phyloP scores from a whole-genome alignment of 2,113 vertebrate genomes.

The Aramus guarauna region DNA sequence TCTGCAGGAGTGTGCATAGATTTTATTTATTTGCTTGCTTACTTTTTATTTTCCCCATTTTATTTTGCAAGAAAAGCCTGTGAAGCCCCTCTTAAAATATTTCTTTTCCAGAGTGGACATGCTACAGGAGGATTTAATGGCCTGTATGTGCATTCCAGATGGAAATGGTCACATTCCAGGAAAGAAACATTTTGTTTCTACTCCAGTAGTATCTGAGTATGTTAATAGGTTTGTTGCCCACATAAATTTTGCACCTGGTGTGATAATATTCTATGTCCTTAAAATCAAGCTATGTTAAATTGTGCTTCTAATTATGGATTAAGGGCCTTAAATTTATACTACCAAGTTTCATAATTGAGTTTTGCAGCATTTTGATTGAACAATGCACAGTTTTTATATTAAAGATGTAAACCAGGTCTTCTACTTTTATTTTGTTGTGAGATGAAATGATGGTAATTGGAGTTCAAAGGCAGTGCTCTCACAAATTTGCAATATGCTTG shows the following conservation, averaged over 20 bases:
- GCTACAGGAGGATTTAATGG: neutral
- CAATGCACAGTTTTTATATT: neutral
- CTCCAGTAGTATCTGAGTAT: neutral
- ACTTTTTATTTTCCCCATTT: neutral
- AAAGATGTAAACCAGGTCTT: neutral
- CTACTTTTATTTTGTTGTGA: neutral
- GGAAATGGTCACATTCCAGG: neutral
- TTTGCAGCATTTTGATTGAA: neutral
- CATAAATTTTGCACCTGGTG: neutral
- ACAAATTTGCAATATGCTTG: neutral
- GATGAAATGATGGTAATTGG: neutral
- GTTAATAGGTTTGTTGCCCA: neutral
- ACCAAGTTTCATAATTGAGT: neutral
- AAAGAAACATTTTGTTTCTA: neutral
- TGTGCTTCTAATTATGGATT: neutral
- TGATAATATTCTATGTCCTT: neutral
- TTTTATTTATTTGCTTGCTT: neutral
- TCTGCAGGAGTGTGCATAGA: neutral
- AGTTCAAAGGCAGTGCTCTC: neutral
- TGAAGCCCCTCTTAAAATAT: neutral
- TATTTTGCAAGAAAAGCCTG: neutral
- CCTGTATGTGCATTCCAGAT: neutral
- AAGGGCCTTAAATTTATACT: neutral
- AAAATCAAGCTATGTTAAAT: neutral
- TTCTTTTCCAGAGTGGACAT: neutral